These are phyloP conservation scores for Pseudeuparius sepicola DNA, from an alignment of 2,888 invertebrate species.

Conservation along the genomic window DNA sequence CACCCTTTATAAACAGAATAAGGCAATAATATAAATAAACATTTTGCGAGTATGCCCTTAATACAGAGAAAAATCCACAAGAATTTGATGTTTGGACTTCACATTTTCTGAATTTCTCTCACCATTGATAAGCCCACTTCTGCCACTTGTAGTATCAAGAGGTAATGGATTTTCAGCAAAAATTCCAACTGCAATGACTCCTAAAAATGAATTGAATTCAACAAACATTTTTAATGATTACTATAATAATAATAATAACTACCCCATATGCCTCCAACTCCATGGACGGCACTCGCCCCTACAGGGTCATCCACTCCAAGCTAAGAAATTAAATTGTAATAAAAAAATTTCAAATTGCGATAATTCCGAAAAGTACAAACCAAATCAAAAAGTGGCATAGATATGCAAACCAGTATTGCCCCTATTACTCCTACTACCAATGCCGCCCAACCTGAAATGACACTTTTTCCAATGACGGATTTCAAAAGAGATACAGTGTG, in stretches of 20 bases:
- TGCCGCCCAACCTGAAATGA: slow-evolving; percentile 64
- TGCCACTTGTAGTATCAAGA: slow-evolving; percentile 67
- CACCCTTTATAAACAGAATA: no score
- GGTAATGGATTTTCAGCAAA: slow-evolving; percentile 81
- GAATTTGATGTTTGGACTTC: no score
- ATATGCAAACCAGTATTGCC: slow-evolving; percentile 57
- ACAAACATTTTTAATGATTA: no score
- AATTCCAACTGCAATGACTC: slow-evolving; percentile 77
- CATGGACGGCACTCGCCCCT: slow-evolving; percentile 83
- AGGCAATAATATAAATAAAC: no score
- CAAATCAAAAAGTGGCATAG: slow-evolving; percentile 67
- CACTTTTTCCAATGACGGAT: no score
- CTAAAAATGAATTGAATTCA: slow-evolving; percentile 46
- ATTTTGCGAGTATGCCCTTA: no score
- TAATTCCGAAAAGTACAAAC: no score
- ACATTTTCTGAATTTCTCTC: slow-evolving; percentile 16
- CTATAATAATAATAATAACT: slow-evolving; percentile 17
- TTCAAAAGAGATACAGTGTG: no score
- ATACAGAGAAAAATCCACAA: no score
- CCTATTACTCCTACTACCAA: slow-evolving; percentile 74
- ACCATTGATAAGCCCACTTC: slow-evolving; percentile 68
- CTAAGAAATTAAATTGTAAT: slow-evolving; percentile 26
- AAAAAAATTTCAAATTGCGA: no score
- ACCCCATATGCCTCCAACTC: slow-evolving; percentile 67
- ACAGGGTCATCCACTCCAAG: slow-evolving; percentile 83